Base-by-base conservation (phyloP, 64 coral and sea anemone species). In the Porites australiensis region DNA sequence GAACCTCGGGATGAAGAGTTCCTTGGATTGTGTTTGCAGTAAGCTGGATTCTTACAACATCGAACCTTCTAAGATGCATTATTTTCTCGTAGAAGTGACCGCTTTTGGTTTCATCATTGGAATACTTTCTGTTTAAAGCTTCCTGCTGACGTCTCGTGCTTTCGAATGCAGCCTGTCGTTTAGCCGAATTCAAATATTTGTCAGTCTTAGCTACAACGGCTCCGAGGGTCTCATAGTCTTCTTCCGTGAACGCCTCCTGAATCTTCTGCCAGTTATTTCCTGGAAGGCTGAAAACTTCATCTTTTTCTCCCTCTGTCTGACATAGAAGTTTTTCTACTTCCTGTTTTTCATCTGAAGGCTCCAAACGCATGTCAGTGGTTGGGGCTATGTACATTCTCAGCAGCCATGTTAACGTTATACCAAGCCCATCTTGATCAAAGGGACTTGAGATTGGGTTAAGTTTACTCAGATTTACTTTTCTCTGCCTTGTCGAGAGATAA, bases 1-100 rank as follows among this genome's bases (percentile, higher is more conserved):
- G 95, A 75, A 96, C 53, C 21, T 93, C 81, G 8, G 95, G 95
- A 13, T 64, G 84, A 23, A 96, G 48, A 51, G 90, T 60, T 23
- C 79, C 87, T 15, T 50, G 22, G 11, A 72, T 43, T 66, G 68
- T 74, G 14, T 84, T 70, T 19, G 91, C 87, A 14, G 86, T 81
- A 15, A 96, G 64, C 53, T 96, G 95, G 19, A 96, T 21, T 10
- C 50, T 64, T 27, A 90, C 19, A 57, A 5, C 5, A 53, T 94
- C 78, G 50, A 22, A 72, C 0, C 64, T 16, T 75, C 65, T 77
- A 9, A 94, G 27, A 8, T 4, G 2, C 50, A 83, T 58, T 4
- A 47, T 45, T 6, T 70, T 89, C 10, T 89, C 58, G 22, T 83
- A 65, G 13, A 83, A 94, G 69, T 94, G 92, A 37, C 57, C 78